Evolutionary conservation across 2,113 vertebrate genomes (phyloP).

Genomic region (Daboia siamensis): DNA sequence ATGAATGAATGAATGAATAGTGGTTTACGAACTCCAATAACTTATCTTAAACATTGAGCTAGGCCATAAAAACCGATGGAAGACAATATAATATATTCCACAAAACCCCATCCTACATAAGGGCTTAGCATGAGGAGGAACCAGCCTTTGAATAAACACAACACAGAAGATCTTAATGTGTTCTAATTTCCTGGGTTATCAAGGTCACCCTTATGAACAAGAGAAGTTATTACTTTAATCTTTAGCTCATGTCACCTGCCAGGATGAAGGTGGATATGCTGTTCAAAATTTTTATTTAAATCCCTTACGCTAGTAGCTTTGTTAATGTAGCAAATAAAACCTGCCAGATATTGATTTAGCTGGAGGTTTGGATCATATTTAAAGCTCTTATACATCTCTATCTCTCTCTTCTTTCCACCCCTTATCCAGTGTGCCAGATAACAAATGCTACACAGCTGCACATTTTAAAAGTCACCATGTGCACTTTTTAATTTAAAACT

Average conservation of each 20-base stretch:
- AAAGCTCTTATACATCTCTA: neutral
- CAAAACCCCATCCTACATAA: neutral
- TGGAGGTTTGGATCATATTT: conserved; percentile 6
- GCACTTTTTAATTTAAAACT: conserved; percentile 64
- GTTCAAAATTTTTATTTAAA: conserved; percentile 54
- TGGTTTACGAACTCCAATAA: neutral
- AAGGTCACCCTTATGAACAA: conserved; percentile 20
- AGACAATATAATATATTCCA: neutral
- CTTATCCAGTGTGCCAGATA: conserved; percentile 38
- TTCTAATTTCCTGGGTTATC: conserved; percentile 45
- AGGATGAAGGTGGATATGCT: conserved; percentile 47
- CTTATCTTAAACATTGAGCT: neutral
- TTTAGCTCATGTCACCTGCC: conserved; percentile 6
- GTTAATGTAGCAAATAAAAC: conserved; percentile 32
- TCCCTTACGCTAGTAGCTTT: conserved; percentile 42
- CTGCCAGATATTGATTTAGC: conserved; percentile 30
- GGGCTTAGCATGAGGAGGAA: neutral
- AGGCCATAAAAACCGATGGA: neutral
- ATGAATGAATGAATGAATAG: neutral
- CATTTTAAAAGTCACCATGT: conserved; percentile 52
- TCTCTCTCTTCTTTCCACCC: conserved; percentile 10
- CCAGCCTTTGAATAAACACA: neutral
- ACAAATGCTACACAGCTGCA: conserved; percentile 28
- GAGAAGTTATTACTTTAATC: conserved; percentile 58
- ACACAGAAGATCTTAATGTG: conserved; percentile 48